phyloP scores from a whole-genome alignment of 2,113 vertebrate species.

The Pseudolaguvia tuberculata region DNA sequence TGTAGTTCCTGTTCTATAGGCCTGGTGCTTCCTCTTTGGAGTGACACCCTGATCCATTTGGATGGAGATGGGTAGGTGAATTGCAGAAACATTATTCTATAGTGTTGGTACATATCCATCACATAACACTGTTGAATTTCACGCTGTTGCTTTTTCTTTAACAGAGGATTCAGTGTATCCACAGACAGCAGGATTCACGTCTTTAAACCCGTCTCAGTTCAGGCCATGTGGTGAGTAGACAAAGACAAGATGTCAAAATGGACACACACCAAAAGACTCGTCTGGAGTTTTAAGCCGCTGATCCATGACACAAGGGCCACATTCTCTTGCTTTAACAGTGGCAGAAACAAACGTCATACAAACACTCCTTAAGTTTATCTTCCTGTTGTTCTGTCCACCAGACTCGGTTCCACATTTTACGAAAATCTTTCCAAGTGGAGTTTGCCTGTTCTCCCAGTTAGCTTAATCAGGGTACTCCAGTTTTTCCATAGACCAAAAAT shows the following conservation, averaged over 20 bases:
- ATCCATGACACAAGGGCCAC: no score
- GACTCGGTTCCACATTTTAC: no score
- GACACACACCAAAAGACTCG: no score
- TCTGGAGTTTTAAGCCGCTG: no score
- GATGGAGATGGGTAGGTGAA: conserved; percentile 92
- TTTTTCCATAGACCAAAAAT: no score
- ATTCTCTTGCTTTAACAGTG: neutral
- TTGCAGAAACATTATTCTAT: conserved; percentile 7
- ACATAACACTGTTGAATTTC: neutral
- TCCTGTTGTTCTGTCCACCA: no score
- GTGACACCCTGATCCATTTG: conserved; percentile 94
- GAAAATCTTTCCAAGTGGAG: no score
- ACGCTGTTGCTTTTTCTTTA: conserved; percentile 16
- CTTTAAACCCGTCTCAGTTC: conserved; percentile 98
- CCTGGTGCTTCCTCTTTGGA: conserved; percentile 95
- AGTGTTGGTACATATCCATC: neutral
- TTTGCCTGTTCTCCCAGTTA: no score
- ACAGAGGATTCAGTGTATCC: conserved; percentile 90
- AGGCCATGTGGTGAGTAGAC: conserved; percentile 93
- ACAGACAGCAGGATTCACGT: conserved; percentile 93
- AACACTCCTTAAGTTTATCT: no score
- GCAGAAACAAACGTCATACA: no score
- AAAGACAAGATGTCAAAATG: neutral
- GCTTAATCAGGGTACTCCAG: no score
- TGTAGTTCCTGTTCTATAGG: conserved; percentile 79